These are phyloP conservation scores for Pandemis corylana DNA, from an alignment of 2,888 invertebrate genomes.

Conservation along the genomic window DNA sequence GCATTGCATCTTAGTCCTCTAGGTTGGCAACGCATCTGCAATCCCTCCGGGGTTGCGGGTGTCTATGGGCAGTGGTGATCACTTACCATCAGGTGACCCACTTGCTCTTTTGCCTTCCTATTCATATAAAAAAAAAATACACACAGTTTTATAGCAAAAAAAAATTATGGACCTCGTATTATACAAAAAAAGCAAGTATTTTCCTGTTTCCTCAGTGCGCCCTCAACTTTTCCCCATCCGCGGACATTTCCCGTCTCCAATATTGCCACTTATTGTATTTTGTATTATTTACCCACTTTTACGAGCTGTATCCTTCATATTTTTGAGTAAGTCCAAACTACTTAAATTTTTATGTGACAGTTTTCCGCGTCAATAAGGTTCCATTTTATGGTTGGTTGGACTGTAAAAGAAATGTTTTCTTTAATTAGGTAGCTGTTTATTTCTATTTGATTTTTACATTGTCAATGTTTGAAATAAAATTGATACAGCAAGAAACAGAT, in stretches of 20 bases:
- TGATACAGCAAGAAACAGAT: too few relatives aligned
- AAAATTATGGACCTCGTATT: too few relatives aligned
- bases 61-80: too few relatives aligned
- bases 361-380: conserved; percentile 77
- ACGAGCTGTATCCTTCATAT: conserved; percentile 78
- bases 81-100: too few relatives aligned
- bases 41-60: too few relatives aligned
- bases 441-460: background rate
- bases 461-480: too few relatives aligned
- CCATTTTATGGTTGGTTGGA: conserved; percentile 67
- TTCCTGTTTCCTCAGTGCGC: conserved; percentile 47
- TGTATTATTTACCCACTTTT: conserved; percentile 84
- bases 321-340: conserved; percentile 81
- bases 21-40: too few relatives aligned
- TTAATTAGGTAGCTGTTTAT: conserved; percentile 54
- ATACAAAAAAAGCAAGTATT: background rate
- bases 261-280: conserved; percentile 84
- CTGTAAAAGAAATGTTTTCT: conserved; percentile 67
- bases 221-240: conserved; percentile 51
- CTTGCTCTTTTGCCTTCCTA: too few relatives aligned
- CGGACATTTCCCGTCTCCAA: conserved; percentile 67
- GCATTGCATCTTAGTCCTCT: too few relatives aligned
- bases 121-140: too few relatives aligned
- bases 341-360: conserved; percentile 79
- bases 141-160: too few relatives aligned